Evolutionary conservation across 2,113 vertebrate species (phyloP).

Genomic region (Myxocyprinus asiaticus): DNA sequence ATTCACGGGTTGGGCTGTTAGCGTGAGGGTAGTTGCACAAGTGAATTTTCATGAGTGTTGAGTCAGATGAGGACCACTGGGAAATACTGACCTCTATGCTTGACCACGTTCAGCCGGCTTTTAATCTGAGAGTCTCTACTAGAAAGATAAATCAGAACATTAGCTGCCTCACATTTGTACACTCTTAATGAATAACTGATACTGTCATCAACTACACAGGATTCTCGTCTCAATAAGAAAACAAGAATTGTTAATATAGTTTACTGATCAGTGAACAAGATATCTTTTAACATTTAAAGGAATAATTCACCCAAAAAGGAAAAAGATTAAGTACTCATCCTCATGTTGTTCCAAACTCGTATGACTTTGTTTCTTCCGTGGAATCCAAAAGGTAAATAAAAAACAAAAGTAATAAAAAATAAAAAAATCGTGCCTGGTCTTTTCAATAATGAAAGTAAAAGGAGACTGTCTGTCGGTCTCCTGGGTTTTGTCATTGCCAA

Average conservation of each 20-base stretch:
- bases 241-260: background rate
- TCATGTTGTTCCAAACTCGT: too few relatives aligned
- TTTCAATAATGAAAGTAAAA: too few relatives aligned
- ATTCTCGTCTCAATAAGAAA: background rate
- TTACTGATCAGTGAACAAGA: background rate
- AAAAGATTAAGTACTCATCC: too few relatives aligned
- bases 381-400: too few relatives aligned
- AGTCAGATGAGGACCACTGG: conserved; percentile 39
- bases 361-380: too few relatives aligned
- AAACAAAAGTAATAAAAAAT: too few relatives aligned
- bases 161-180: background rate
- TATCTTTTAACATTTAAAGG: background rate
- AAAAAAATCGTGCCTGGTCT: too few relatives aligned
- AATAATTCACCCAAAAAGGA: too few relatives aligned
- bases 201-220: background rate
- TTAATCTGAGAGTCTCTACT: too few relatives aligned
- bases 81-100: conserved; percentile 37
- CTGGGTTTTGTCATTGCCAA: too few relatives aligned
- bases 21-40: background rate
- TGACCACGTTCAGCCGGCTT: conserved; percentile 29
- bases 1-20: conserved; percentile 32
- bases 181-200: conserved; percentile 14
- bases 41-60: conserved; percentile 54
- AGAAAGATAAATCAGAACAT: too few relatives aligned
- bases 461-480: too few relatives aligned